Evolutionary conservation across 2,113 vertebrate species (phyloP), one percentile per base, ranked within the genome.

Genomic region (Syngnathoides biaculeatus): DNA sequence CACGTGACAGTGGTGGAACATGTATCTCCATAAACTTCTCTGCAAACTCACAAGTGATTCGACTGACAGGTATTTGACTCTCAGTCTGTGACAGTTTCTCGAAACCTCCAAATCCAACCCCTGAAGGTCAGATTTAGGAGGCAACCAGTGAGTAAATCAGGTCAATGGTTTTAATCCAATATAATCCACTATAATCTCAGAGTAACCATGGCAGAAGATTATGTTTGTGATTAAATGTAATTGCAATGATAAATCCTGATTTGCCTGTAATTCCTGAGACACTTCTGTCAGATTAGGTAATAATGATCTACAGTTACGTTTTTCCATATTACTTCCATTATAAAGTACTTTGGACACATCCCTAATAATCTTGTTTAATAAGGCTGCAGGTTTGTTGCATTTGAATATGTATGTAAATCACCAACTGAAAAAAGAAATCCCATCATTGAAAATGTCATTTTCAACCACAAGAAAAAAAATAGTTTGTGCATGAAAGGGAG

Each of bases 131-230:
- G 83, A 84, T 80, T 76, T 74, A 64, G 57, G 71, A 74, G 72
- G 66, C 66, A 72, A 72, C 85, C 60, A 59, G 79, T 83, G 79
- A 85, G 80, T 84, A 82, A 90, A 88, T 80, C 88, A 90, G 87
- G 88, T 89, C 88, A 88, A 64, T 80, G 80, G 80, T 72, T 67
- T 63, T 89, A 83, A 89, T 88, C 84, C 83, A 80, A 84, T 73
- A 88, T 87, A 90, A 89, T 90, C 87, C 84, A 73, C 75, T 79
- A 75, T 87, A 89, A 90, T 86, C 85, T 78, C 74, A 14, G 67
- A 77, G 77, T 78, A 85, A 68, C 65, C 78, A 78, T 77, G 47
- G 64, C 24, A 47, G 75, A 69, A 84, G 82, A 89, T 87, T 87
- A 84, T 76, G 50, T 71, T 42, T 26, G 74, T 72, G 73, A 83